A percentile compares a stretch with the other conserved stretches of the same genome.
Conservation (phyloP, 2,797 vertebrate species). For the Mionectes olivaceus region DNA sequence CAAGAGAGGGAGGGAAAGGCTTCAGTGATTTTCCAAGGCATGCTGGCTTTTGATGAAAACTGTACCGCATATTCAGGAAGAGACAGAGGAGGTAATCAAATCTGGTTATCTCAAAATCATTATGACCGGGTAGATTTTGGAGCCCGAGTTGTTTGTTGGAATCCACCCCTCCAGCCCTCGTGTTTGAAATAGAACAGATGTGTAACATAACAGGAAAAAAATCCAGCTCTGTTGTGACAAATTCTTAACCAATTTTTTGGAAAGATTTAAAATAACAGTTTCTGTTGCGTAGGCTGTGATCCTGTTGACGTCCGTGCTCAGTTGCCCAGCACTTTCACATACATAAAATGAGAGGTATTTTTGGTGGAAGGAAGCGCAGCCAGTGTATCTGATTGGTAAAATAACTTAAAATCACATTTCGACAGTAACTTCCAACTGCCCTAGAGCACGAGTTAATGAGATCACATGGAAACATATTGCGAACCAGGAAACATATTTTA, state of each 20-base stretch:
- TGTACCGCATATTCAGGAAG: constrained; percentile 5
- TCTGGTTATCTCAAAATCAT: constrained; percentile 67
- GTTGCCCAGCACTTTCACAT: constrained; percentile 19
- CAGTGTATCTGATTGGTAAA: constrained; percentile 52
- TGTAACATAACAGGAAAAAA: constrained; percentile 48
- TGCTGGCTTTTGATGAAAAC: constrained; percentile 27
- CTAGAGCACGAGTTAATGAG: constrained; percentile 56
- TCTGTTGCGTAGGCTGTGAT: constrained; percentile 60
- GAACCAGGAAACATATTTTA: constrained; percentile 80
- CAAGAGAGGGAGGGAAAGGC: background rate
- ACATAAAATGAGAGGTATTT: constrained; percentile 50
- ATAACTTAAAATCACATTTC: constrained; percentile 56
- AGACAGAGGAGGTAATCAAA: constrained; percentile 56
- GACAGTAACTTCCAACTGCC: constrained; percentile 62
- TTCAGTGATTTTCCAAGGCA: constrained; percentile 42
- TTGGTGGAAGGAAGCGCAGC: constrained; percentile 68
- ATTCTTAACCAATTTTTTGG: constrained; percentile 3
- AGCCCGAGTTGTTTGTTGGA: constrained; percentile 62
- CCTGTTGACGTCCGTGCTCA: constrained; percentile 56
- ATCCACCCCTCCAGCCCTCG: constrained; percentile 1
- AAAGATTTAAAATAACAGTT: constrained; percentile 48
- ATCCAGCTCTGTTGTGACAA: constrained; percentile 16
- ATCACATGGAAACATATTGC: constrained; percentile 73
- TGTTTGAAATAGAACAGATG: constrained; percentile 44
- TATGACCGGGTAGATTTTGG: constrained; percentile 40